Percentiles rank a stretch among this genome's conserved stretches.
phyloP scores from a whole-genome alignment of 2,888 invertebrate genomes.

The Pemphredon lugubris region DNA sequence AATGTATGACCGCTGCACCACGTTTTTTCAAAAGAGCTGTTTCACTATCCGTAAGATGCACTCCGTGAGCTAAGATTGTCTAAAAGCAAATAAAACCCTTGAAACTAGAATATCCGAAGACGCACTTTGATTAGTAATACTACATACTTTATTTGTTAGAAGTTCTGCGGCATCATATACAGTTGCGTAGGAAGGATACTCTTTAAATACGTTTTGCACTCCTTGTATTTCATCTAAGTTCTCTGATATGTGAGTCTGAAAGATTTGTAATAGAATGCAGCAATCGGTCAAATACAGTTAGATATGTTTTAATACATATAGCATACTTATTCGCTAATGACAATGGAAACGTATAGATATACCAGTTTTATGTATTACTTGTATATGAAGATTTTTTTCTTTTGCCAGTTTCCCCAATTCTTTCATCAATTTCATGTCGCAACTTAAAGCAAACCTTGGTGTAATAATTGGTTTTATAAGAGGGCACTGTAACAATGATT shows the following conservation, averaged over 20 bases:
- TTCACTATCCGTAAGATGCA: slow-evolving; percentile 88
- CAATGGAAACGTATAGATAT: background rate
- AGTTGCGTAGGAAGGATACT: slow-evolving; percentile 85
- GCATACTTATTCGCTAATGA: background rate
- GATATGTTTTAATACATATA: no score
- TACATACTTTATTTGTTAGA: slow-evolving; percentile 87
- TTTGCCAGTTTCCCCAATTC: slow-evolving; percentile 86
- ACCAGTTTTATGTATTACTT: slow-evolving; percentile 82
- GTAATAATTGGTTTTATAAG: slow-evolving; percentile 90
- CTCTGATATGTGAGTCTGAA: slow-evolving; percentile 93
- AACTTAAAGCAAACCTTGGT: slow-evolving; percentile 92
- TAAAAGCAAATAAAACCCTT: slow-evolving; percentile 79
- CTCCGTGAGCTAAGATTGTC: slow-evolving; percentile 92
- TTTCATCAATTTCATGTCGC: slow-evolving; percentile 87
- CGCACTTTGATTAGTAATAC: slow-evolving; percentile 1
- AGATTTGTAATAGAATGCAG: no score
- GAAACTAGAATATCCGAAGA: no score
- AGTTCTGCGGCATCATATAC: slow-evolving; percentile 90
- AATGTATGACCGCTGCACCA: slow-evolving; percentile 90
- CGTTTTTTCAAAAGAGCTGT: slow-evolving; percentile 84
- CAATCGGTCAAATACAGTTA: no score
- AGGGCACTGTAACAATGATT: slow-evolving; percentile 83
- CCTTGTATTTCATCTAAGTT: slow-evolving; percentile 87
- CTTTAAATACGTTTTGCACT: slow-evolving; percentile 84
- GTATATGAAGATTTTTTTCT: slow-evolving; percentile 87